Conservation (phyloP, 2,113 vertebrate species). For the Malurus melanocephalus region DNA sequence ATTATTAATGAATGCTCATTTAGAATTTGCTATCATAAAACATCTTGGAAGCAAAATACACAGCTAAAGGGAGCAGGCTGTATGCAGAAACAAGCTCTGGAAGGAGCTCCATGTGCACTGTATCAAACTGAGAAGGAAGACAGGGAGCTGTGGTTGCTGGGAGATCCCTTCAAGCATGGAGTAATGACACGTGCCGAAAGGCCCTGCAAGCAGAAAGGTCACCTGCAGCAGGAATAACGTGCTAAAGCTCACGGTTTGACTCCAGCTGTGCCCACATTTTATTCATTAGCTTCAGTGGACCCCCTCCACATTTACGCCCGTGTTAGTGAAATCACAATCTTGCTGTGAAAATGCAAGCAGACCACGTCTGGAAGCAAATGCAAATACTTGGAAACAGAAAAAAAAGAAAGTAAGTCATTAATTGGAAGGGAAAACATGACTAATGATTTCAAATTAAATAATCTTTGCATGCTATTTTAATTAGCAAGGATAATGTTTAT, state of each 20-base stretch:
- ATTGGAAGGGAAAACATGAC: slow-evolving; percentile 14
- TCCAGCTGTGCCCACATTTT: neutral
- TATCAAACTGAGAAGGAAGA: neutral
- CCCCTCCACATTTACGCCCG: neutral
- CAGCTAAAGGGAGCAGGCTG: neutral
- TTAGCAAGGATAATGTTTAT: slow-evolving; percentile 70
- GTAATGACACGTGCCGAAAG: neutral
- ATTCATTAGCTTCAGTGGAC: neutral
- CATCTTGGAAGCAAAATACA: slow-evolving; percentile 18
- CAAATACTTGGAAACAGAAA: neutral
- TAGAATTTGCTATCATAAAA: neutral
- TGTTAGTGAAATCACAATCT: neutral
- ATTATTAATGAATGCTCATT: slow-evolving; percentile 45
- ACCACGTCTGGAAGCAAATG: slow-evolving; percentile 20
- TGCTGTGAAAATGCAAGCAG: neutral
- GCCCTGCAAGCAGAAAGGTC: neutral
- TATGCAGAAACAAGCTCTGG: neutral
- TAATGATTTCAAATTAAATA: slow-evolving; percentile 68
- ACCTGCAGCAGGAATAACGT: neutral
- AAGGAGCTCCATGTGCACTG: neutral
- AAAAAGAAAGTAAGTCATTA: neutral
- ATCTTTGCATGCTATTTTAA: slow-evolving; percentile 66
- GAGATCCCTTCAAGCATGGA: neutral
- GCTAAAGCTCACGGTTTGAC: neutral
- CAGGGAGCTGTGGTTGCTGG: neutral